Percentiles rank a stretch among this genome's conserved stretches.
phyloP scores from a whole-genome alignment of 2,113 vertebrate genomes.

The Xiphophorus hellerii region DNA sequence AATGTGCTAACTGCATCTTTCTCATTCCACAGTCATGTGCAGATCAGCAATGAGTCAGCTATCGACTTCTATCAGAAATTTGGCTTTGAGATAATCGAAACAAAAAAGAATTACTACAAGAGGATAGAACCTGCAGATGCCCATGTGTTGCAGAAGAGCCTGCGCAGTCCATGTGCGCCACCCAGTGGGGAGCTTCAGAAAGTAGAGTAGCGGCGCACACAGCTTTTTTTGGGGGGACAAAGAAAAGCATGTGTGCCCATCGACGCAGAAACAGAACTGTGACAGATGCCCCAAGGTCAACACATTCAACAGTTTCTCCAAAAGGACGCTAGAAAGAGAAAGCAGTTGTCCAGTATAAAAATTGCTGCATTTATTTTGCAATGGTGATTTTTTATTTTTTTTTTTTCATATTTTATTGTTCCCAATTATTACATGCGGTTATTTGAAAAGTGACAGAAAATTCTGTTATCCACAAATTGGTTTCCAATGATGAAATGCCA shows the following conservation, averaged over 20 bases:
- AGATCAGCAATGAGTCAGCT: slow-evolving; percentile 99
- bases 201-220: slow-evolving; percentile 73
- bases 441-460: slow-evolving; percentile 69
- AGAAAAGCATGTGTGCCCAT: slow-evolving; percentile 64
- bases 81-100: slow-evolving; percentile 99
- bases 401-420: slow-evolving; percentile 61
- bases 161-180: slow-evolving; percentile 86
- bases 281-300: slow-evolving; percentile 78
- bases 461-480: slow-evolving; percentile 65
- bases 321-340: slow-evolving; percentile 80
- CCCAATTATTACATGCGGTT: slow-evolving; percentile 54
- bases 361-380: slow-evolving; percentile 80
- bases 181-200: slow-evolving; percentile 92
- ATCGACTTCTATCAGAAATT: slow-evolving; percentile 99
- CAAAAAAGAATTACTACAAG: slow-evolving; percentile 99
- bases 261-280: slow-evolving; percentile 81
- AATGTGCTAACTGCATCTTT: not conserved
- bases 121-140: slow-evolving; percentile 99
- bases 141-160: slow-evolving; percentile 98
- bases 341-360: slow-evolving; percentile 75
- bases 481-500: slow-evolving; percentile 63
- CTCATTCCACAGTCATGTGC: slow-evolving; percentile 87
- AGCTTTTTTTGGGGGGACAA: slow-evolving; percentile 24
- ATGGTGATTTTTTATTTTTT: slow-evolving; percentile 61
- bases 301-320: slow-evolving; percentile 81